Evolutionary conservation across 2,888 invertebrate species (phyloP).

Genomic region (Sphecodes monilicornis): DNA sequence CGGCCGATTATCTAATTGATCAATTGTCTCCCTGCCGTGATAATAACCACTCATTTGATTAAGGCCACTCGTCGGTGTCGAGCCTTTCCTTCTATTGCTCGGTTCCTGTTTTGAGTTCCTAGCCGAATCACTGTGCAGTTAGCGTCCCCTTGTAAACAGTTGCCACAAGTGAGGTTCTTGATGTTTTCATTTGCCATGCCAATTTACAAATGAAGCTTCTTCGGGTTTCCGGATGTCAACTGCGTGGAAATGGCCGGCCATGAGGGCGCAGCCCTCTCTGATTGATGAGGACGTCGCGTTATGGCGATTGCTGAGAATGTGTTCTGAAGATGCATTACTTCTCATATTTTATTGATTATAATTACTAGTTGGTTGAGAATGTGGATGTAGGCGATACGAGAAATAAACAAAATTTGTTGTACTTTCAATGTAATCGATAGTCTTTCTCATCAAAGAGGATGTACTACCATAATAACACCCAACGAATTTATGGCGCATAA

Average conservation of each 20-base stretch:
- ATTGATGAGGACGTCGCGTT: not conserved
- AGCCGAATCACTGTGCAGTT: slow-evolving; percentile 38
- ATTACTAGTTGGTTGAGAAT: not conserved
- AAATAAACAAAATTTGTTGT: not conserved
- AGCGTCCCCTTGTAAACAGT: slow-evolving; percentile 24
- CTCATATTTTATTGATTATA: not conserved
- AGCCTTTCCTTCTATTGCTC: slow-evolving; percentile 57
- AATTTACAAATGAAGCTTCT: slow-evolving; percentile 11
- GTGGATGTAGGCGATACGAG: too few species aligned
- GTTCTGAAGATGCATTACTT: not conserved
- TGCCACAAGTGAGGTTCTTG: slow-evolving; percentile 21
- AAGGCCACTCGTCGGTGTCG: slow-evolving; percentile 57
- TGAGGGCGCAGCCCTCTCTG: not conserved
- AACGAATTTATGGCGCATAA: too few species aligned
- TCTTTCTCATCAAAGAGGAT: too few species aligned
- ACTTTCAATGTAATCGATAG: not conserved
- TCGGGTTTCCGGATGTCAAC: not conserved
- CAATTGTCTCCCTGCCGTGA: slow-evolving; percentile 67
- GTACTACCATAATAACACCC: too few species aligned
- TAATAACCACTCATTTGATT: slow-evolving; percentile 68
- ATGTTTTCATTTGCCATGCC: not conserved
- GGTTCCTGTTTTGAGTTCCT: slow-evolving; percentile 42
- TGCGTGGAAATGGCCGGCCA: not conserved
- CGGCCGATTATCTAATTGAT: slow-evolving; percentile 68
- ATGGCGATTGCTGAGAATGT: not conserved